These are phyloP conservation scores for Aphis craccivora DNA, from an alignment of 1,140 invertebrate genomes.

Conservation along the genomic window DNA sequence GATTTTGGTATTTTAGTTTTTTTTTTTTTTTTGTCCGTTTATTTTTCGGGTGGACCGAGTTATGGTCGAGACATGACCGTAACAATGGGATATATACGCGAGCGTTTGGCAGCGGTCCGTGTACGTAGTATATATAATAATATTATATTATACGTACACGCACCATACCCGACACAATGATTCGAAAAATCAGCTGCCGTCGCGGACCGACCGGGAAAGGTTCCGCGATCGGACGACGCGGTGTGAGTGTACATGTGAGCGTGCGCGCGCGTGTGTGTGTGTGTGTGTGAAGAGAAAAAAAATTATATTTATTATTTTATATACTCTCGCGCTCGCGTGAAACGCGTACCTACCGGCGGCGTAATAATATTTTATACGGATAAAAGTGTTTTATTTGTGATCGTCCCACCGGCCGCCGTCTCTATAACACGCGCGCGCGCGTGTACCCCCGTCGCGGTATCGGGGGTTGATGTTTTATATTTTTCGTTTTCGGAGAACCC, in stretches of 20 bases:
- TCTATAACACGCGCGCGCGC: neutral
- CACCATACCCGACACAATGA: constrained; percentile 6
- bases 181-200: constrained; percentile 53
- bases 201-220: constrained; percentile 2
- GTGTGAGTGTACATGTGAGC: neutral
- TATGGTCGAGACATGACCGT: constrained; percentile 55
- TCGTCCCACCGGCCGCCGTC: neutral
- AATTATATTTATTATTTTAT: constrained; percentile 9
- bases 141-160: neutral
- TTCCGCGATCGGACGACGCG: neutral
- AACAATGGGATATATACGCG: constrained; percentile 49
- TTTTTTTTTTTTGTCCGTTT: neutral
- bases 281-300: neutral
- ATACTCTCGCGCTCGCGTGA: neutral
- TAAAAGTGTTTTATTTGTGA: neutral
- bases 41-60: constrained; percentile 39
- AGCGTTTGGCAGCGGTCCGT: neutral
- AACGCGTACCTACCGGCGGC: neutral
- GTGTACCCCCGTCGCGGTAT: neutral
- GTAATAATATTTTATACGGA: constrained; percentile 12
- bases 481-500: constrained; percentile 16
- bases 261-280: neutral
- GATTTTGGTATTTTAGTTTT: neutral
- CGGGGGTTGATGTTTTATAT: neutral
- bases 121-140: neutral